A percentile compares a stretch with the other conserved stretches of the same genome.
Evolutionary conservation across 2,797 vertebrate genomes (phyloP).

Genomic region (Gadopsis marmoratus): DNA sequence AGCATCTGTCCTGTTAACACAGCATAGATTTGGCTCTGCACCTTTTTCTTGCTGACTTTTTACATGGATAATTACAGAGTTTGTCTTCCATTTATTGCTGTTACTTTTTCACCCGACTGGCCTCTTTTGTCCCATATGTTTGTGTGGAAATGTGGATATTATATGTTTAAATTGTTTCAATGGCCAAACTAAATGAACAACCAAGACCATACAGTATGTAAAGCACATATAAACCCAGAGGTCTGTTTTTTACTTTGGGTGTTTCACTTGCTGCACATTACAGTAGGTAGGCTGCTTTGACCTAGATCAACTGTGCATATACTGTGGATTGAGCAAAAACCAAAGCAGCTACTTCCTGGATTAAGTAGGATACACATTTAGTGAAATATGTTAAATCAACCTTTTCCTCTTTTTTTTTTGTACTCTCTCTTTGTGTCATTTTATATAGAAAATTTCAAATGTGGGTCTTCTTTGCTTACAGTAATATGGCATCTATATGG

Average conservation of each 20-base stretch:
- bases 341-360: background rate
- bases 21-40: background rate
- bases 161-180: background rate
- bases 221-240: background rate
- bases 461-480: background rate
- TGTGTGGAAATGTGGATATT: background rate
- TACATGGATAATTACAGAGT: background rate
- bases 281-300: background rate
- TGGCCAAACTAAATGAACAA: background rate
- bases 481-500: background rate
- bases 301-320: background rate
- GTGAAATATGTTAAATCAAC: background rate
- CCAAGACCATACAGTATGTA: background rate
- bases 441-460: background rate
- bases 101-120: background rate
- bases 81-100: background rate
- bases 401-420: background rate
- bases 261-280: background rate
- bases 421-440: background rate
- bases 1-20: background rate
- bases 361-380: background rate
- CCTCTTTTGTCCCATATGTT: background rate
- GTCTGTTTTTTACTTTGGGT: background rate
- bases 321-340: background rate
- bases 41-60: background rate